A percentile compares a stretch with the other conserved stretches of the same genome.
These are phyloP conservation scores for Chromoteleia sp. DNA, from an alignment of 2,888 invertebrate genomes.

Conservation along the genomic window DNA sequence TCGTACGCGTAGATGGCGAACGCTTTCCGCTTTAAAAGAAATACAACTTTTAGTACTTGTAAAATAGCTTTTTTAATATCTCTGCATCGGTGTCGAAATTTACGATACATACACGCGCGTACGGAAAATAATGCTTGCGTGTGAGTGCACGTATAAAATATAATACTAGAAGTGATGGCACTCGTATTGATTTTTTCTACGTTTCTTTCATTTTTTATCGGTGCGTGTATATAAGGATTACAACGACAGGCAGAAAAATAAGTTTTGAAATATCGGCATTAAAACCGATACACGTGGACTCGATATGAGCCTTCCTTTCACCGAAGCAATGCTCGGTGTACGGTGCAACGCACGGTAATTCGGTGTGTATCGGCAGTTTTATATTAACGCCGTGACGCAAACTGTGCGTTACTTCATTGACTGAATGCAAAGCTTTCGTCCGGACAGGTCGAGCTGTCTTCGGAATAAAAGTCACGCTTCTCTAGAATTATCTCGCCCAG, in stretches of 20 bases:
- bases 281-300: slow-evolving; percentile 61
- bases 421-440: slow-evolving; percentile 33
- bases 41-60: no score
- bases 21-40: no score
- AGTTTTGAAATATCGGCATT: slow-evolving; percentile 62
- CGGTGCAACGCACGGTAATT: slow-evolving; percentile 60
- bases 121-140: no score
- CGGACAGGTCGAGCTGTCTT: slow-evolving; percentile 28
- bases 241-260: slow-evolving; percentile 65
- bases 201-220: slow-evolving; percentile 9
- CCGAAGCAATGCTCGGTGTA: slow-evolving; percentile 51
- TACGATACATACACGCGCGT: no score
- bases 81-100: no score
- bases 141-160: no score
- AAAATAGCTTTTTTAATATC: no score
- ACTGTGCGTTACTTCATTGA: slow-evolving; percentile 32
- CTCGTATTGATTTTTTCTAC: background rate
- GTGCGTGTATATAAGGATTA: slow-evolving; percentile 24
- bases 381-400: slow-evolving; percentile 39
- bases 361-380: slow-evolving; percentile 49
- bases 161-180: no score
- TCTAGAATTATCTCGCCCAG: slow-evolving; percentile 80
- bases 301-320: slow-evolving; percentile 63
- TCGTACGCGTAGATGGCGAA: no score
- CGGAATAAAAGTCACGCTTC: slow-evolving; percentile 59